phyloP scores from a whole-genome alignment of 2,797 vertebrate species.

The Emydoidea blandingii region DNA sequence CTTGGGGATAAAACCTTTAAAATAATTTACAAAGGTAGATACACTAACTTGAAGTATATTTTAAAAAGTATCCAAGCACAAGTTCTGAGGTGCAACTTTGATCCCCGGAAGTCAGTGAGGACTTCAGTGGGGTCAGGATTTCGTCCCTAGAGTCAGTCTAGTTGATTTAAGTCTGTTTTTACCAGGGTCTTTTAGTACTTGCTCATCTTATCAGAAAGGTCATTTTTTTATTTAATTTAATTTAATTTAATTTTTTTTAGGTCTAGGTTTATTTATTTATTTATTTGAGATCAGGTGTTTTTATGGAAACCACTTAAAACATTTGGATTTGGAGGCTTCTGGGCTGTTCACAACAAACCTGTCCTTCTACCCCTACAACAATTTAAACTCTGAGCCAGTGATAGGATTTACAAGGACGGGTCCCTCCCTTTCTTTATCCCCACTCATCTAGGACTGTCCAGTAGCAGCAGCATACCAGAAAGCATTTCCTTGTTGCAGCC shows the following conservation, averaged over 20 bases:
- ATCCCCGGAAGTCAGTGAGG: neutral
- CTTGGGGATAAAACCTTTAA: neutral
- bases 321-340: neutral
- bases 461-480: neutral
- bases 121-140: neutral
- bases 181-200: neutral
- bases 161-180: neutral
- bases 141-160: neutral
- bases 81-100: neutral
- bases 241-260: neutral
- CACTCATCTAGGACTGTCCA: neutral
- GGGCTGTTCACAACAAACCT: neutral
- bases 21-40: neutral
- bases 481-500: constrained; percentile 41
- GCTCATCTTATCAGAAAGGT: neutral
- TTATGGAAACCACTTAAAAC: neutral
- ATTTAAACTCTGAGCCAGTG: neutral
- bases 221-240: neutral
- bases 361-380: neutral
- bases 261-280: neutral
- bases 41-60: neutral
- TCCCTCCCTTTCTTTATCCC: neutral
- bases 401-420: neutral
- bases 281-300: neutral
- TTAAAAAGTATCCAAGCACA: neutral